Conservation (phyloP, 2,888 invertebrate species). For the Hedya salicella region DNA sequence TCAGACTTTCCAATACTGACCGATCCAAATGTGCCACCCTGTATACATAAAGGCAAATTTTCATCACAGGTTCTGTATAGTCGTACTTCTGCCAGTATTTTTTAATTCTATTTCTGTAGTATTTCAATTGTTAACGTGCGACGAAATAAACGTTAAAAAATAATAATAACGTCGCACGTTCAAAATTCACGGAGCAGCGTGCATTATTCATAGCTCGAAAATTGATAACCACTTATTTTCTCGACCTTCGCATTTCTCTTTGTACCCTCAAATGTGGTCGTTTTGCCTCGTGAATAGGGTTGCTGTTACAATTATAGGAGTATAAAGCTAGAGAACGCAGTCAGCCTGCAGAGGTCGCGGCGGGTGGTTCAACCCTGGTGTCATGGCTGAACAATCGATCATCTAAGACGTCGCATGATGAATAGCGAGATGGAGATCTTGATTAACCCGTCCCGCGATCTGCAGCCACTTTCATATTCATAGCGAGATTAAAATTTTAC, state of each 20-base stretch:
- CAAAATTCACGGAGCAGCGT: slow-evolving; percentile 30
- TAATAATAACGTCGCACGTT: slow-evolving; percentile 13
- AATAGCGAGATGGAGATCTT: slow-evolving; percentile 43
- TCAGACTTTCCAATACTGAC: too few species aligned
- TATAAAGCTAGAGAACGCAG: not conserved
- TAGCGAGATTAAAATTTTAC: slow-evolving; percentile 25
- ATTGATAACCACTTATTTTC: slow-evolving; percentile 34
- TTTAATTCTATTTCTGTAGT: too few species aligned
- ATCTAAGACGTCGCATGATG: slow-evolving; percentile 44
- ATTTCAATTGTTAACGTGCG: too few species aligned
- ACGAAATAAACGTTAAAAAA: too few species aligned
- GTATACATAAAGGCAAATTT: too few species aligned
- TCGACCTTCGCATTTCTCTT: not conserved
- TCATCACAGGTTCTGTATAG: too few species aligned
- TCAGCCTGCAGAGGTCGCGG: slow-evolving; percentile 25
- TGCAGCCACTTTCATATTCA: slow-evolving; percentile 39
- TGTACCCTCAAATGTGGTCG: not conserved
- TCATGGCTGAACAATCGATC: slow-evolving; percentile 44
- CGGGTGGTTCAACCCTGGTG: slow-evolving; percentile 33
- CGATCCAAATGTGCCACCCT: too few species aligned
- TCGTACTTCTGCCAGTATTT: too few species aligned
- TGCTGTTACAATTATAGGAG: slow-evolving; percentile 2
- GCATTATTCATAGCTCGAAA: slow-evolving; percentile 37
- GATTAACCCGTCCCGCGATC: slow-evolving; percentile 43
- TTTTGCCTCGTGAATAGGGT: slow-evolving; percentile 9